Evolutionary conservation across 2,113 vertebrate species (phyloP), one percentile per base, ranked within the genome.

Genomic region (Hydrochoerus hydrochaeris): DNA sequence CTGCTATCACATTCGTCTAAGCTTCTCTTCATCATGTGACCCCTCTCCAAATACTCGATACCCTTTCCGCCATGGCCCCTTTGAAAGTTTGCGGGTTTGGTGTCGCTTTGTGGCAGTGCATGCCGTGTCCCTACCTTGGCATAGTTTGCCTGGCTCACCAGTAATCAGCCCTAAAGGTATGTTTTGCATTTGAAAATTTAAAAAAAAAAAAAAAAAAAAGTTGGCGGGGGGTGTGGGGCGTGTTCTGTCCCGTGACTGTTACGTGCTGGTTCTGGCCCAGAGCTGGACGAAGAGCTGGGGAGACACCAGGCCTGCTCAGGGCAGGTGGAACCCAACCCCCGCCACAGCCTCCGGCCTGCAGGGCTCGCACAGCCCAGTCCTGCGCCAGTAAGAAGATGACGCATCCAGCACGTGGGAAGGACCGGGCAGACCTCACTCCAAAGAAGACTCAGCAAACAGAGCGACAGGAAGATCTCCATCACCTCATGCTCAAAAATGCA

Each of bases 21-120:
- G 81, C 85, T 49, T 84, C 17, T 78, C 62, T 62, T 54, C 49
- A 2, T 38, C 65, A 38, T 0, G 14, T 28, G 20, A 17, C 41
- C 20, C 13, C 14, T 38, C 30, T 46, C 62, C 84, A 17, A 38
- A 2, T 5, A 44, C 22, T 75, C 19, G 2, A 10, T 8, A 10
- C 35, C 35, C 60, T 41, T 62, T 57, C 65, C 22, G 35, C 60
- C 69, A 30, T 57, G 52, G 88, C 41, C 28, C 19, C 69, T 94
- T 90, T 52, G 87, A 90, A 87, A 92, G 91, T 67, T 90, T 84
- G n/a, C 38, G 80, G 83, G 28, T 49, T 87, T 89, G 58, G 32
- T 30, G 35, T 73, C 49, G 26, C 82, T 87, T 94, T 81, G 85
- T 86, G 78, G 44, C 52, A 52, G 38, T 24, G 3, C 38, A n/a